phyloP scores from a whole-genome alignment of 2,113 vertebrate genomes.

The Dendrocopos noguchii region DNA sequence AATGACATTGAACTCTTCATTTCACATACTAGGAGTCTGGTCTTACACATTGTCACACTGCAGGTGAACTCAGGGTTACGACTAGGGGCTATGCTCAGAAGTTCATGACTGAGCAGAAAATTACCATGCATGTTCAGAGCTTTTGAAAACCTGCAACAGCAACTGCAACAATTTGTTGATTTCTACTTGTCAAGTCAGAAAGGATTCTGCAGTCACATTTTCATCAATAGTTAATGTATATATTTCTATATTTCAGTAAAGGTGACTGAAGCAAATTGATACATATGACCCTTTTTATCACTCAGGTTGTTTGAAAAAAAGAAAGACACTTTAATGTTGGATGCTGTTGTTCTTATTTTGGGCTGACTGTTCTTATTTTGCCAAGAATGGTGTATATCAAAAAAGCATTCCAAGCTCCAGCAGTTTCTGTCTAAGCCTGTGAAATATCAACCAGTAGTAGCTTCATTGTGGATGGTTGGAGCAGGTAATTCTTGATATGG shows the following conservation, averaged over 20 bases:
- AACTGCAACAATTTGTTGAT: background rate
- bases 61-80: background rate
- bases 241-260: background rate
- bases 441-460: background rate
- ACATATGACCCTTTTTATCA: background rate
- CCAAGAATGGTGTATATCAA: background rate
- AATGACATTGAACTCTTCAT: background rate
- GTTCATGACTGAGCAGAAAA: background rate
- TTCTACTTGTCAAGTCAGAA: background rate
- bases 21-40: fast-evolving
- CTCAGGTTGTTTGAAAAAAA: background rate
- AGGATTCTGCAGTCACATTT: background rate
- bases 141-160: background rate
- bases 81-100: background rate
- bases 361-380: background rate
- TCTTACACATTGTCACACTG: background rate
- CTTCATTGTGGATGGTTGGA: background rate
- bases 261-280: background rate
- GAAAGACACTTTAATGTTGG: background rate
- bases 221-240: background rate
- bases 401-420: background rate
- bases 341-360: background rate
- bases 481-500: background rate
- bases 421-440: background rate
- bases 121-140: background rate